A percentile compares a stretch with the other conserved stretches of the same genome.
Evolutionary conservation across 2,797 vertebrate species (phyloP).

Genomic region (Ctenochaetus hawaiiensis): DNA sequence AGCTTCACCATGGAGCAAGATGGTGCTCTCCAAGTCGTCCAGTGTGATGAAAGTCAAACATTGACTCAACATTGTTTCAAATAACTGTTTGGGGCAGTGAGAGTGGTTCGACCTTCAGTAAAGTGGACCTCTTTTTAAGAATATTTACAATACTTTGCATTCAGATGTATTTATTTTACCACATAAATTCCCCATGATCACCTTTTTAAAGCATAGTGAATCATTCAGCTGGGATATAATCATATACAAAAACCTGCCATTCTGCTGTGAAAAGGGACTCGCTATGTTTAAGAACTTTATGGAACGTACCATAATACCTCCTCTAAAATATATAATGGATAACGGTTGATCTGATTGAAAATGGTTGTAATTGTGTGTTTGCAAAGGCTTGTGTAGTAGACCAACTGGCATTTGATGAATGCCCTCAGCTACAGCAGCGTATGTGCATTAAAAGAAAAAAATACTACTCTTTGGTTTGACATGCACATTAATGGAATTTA

Average conservation of each 20-base stretch:
- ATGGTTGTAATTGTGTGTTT: constrained; percentile 27
- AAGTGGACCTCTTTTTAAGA: constrained; percentile 58
- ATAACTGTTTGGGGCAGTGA: constrained; percentile 76
- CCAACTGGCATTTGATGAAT: constrained; percentile 53
- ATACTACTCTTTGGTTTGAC: constrained; percentile 86
- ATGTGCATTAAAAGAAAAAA: constrained; percentile 73
- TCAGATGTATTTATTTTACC: constrained; percentile 57
- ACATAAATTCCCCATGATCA: constrained; percentile 39
- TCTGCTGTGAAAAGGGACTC: constrained; percentile 37
- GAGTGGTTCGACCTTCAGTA: constrained; percentile 69
- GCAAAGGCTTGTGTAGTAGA: constrained; percentile 36
- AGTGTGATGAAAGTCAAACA: constrained; percentile 64
- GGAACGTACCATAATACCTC: constrained; percentile 19
- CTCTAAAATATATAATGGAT: neutral
- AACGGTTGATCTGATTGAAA: constrained; percentile 1
- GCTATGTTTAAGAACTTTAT: constrained; percentile 13
- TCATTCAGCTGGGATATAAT: constrained; percentile 58
- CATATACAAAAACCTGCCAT: constrained; percentile 53
- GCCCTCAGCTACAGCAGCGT: constrained; percentile 37
- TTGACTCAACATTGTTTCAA: constrained; percentile 58
- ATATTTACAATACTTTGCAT: constrained; percentile 78
- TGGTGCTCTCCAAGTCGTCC: constrained; percentile 59
- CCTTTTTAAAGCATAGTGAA: constrained; percentile 63
- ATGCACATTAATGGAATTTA: constrained; percentile 75
- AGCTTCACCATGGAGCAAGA: constrained; percentile 42